phyloP scores from a whole-genome alignment of 2,113 vertebrate species.

The Chitala chitala region DNA sequence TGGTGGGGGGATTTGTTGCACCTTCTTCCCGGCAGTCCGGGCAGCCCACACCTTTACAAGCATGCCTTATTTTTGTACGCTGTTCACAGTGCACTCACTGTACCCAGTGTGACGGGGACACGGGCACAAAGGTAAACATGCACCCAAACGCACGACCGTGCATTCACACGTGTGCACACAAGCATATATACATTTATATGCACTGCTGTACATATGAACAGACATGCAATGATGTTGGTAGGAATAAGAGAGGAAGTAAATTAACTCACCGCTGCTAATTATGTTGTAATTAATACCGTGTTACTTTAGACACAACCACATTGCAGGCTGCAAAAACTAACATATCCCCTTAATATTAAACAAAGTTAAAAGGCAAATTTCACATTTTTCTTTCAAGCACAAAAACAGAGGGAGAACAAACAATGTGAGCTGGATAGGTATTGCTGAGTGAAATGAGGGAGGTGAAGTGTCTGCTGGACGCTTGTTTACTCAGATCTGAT shows the following conservation, averaged over 20 bases:
- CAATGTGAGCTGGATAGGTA: not conserved
- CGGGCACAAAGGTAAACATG: not conserved
- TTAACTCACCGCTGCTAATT: no score
- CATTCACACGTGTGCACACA: not conserved
- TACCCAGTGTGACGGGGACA: not conserved
- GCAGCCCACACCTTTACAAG: not conserved
- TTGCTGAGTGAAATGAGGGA: not conserved
- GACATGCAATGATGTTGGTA: no score
- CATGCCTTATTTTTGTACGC: not conserved
- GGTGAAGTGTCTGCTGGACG: not conserved
- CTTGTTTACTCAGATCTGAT: not conserved
- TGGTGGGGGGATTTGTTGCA: no score
- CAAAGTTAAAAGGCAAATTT: no score
- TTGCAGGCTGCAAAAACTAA: no score
- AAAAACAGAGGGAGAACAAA: no score
- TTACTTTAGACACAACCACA: no score
- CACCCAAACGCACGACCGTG: not conserved
- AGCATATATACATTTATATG: no score
- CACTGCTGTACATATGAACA: no score
- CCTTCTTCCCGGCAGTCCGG: not conserved
- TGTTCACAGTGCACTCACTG: not conserved
- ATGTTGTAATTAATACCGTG: no score
- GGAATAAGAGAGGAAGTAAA: not conserved
- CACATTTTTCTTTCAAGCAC: no score
- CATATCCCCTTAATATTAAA: no score